Base-by-base conservation (phyloP, 2,113 vertebrate genomes). In the Ctenomys sociabilis region DNA sequence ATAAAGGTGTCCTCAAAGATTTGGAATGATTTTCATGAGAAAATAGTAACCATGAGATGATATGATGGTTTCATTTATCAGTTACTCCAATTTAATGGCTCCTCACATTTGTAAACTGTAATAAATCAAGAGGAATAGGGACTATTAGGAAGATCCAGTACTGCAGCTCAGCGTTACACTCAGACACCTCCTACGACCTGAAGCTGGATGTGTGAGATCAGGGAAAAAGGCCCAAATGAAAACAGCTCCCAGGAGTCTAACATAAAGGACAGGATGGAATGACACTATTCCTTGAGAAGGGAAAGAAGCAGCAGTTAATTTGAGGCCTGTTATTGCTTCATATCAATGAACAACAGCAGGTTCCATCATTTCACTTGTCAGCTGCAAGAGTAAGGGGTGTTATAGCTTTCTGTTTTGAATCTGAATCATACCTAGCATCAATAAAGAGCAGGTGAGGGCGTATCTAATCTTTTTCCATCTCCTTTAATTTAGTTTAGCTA, bases 31-130 rank as follows among this genome's bases (percentile, higher is more conserved):
- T 77, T 70, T 54, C 37, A 77, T 52, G 10, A 96, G 68, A 86
- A 88, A 84, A 96, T 7, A 87, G 64, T 96, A 96, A 61, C 37
- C 66, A 54, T 91, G 68, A 81, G 22, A 81, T 91, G 43, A 70
- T 5, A 66, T 66, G 45, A 22, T 82, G 40, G 45, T 49, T 83
- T 59, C 85, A 59, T 59, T 77, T n/a, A 90, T 82, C 14, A 30
- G 35, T 85, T 82, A 83, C 85, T 92, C 90, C 80, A 86, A 70
- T 22, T 0, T 30, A 77, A 72, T 72, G 21, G 59, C 45, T 95
- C 40, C 11, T 85, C 37, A 43, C 22, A 40, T 52, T 88, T 92
- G 4, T 82, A 61, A 57, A 59, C 45, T 85, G 11, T 72, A 82
- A 17, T 49, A 90, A 61, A 93, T 57, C 16, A 11, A 40, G 22